phyloP scores from a whole-genome alignment of 2,113 vertebrate species.

The Erythrocercus mccallii region DNA sequence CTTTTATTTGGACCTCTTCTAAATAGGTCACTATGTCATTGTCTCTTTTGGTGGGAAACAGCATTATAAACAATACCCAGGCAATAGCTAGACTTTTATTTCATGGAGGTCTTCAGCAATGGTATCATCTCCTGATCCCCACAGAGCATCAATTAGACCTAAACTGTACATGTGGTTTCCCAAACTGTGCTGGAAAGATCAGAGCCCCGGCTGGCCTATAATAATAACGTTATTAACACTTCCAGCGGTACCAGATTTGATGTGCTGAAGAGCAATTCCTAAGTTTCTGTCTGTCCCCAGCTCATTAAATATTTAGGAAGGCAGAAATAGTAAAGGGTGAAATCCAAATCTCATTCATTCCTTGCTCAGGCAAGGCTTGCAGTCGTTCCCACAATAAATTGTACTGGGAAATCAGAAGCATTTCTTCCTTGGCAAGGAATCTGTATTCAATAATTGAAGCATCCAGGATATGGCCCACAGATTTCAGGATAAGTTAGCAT shows the following conservation, averaged over 20 bases:
- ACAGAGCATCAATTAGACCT: background rate
- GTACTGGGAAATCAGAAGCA: background rate
- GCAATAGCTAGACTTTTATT: background rate
- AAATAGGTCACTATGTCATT: background rate
- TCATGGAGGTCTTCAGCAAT: background rate
- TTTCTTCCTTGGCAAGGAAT: constrained; percentile 1
- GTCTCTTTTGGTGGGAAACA: background rate
- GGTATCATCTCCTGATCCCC: background rate
- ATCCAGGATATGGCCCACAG: background rate
- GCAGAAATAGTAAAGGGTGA: background rate
- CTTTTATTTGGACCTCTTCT: background rate
- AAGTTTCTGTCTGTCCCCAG: background rate
- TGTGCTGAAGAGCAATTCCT: background rate
- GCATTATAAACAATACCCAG: background rate
- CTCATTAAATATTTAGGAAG: background rate
- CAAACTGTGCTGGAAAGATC: background rate
- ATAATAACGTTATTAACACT: background rate
- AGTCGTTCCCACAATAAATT: background rate
- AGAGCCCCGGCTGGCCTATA: background rate
- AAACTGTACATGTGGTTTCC: background rate
- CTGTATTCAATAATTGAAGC: constrained; percentile 37
- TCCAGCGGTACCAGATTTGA: background rate
- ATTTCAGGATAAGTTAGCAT: constrained; percentile 27
- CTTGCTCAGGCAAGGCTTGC: background rate
- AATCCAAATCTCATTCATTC: background rate